These are phyloP conservation scores for Megalops cyprinoides DNA, from an alignment of 2,797 vertebrate species.

Conservation along the genomic window DNA sequence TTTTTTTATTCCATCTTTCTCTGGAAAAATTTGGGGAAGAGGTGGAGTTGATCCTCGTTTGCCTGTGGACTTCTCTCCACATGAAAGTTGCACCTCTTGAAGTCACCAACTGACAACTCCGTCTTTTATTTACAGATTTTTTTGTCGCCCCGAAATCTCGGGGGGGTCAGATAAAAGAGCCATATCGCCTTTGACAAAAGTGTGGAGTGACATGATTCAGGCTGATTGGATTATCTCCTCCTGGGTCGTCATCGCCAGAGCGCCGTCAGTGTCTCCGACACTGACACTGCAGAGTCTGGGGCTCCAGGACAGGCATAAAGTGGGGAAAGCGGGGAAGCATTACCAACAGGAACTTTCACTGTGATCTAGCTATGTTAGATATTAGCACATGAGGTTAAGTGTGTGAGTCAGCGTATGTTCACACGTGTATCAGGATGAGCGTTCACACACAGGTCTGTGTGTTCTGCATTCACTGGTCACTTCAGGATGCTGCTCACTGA, in stretches of 20 bases:
- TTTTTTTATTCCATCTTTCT: conserved; percentile 29
- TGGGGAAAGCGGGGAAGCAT: neutral
- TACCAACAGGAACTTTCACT: neutral
- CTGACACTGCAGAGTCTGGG: neutral
- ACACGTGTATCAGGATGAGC: neutral
- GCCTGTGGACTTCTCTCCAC: too few relatives aligned
- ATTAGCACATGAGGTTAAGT: conserved; percentile 27
- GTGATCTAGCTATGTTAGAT: neutral
- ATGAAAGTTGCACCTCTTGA: too few relatives aligned
- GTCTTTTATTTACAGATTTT: too few relatives aligned
- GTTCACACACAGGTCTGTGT: conserved; percentile 29
- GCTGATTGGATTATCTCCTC: conserved; percentile 8
- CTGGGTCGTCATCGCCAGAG: neutral
- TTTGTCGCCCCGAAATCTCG: too few relatives aligned
- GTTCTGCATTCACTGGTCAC: too few relatives aligned
- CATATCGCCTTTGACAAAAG: too few relatives aligned
- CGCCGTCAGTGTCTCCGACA: neutral
- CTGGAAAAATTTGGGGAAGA: conserved; percentile 14
- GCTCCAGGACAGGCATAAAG: neutral
- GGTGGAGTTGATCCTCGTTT: neutral
- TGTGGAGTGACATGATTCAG: too few relatives aligned
- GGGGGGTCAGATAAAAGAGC: too few relatives aligned
- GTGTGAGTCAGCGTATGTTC: conserved; percentile 16
- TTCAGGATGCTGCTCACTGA: too few relatives aligned
- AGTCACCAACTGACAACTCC: too few relatives aligned